Base-by-base conservation (phyloP, 1,140 invertebrate species). In the Plodia interpunctella region DNA sequence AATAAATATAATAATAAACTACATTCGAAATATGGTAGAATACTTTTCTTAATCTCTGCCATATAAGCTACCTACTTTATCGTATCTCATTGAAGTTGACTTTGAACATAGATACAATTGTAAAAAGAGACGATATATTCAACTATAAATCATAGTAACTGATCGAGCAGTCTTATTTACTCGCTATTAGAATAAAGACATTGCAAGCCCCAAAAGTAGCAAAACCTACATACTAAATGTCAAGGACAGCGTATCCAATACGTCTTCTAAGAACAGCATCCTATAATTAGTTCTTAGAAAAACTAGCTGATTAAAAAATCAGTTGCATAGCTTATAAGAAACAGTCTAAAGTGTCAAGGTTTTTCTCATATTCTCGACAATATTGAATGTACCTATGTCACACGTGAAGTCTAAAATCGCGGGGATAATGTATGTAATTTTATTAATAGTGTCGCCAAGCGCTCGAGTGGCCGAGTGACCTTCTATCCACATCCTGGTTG, bases 401-500 rank as follows among this genome's bases (percentile, higher is more conserved):
- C 57, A 60, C 11, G 15, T 44, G 38, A 32, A 9, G 30, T 32
- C 38, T 44, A 44, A 15, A 35, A 1, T 13, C 32, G 32, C 15
- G 1, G 30, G 30, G 6, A 32, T 32, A 32, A 32, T 32, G 11
- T 32, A 9, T 44, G 38, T 44, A 15, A 17, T 44, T n/a, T 44
- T n/a, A 44, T 44, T 15, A n/a, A 44, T 44, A 15, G 13, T 44
- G 38, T 53, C 18, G 21, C 50, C 30, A 19, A 56, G 51, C 55
- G 30, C 49, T 25, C 54, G 62, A 63, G 13, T 64, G 62, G 53
- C 57, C 49, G 52, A 38, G 13, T 66, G 66, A 70, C 70, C 63
- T 73, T 70, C 62, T 62, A 35, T 19, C 20, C 19, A 73, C 59
- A 73, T 69, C 68, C 65, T 68, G 66, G 67, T 70, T 65, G 38